Base-by-base conservation (phyloP, 2,888 invertebrate species). In the Parapristionchus giblindavisi region DNA sequence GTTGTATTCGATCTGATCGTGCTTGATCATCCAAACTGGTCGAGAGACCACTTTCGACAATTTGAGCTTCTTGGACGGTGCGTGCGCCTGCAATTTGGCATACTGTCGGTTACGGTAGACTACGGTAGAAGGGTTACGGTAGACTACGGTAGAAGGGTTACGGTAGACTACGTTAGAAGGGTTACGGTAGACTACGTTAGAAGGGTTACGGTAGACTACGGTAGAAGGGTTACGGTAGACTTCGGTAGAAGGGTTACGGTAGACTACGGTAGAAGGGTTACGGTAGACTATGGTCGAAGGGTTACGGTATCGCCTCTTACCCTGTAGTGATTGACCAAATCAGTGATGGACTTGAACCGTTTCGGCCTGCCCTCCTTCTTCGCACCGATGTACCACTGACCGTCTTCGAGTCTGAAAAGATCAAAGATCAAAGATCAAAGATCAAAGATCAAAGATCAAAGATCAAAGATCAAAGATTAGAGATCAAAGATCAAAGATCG, bases 301-400 rank as follows among this genome's bases (percentile, higher is more conserved):
- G n/a, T 1, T 24, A 6, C 61, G n/a, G n/a, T n/a, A n/a, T n/a
- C n/a, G 43, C n/a, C n/a, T n/a, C n/a, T n/a, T 38, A 74, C 73
- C 56, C 76, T 77, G 75, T 83, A 83, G 78, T 76, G 52, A 29
- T 80, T 76, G 43, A 84, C 63, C 21, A 83, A 74, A 27, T 82
- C 77, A n/a, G 77, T 68, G 43, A 79, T 76, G 24, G 77, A 70
- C 11, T 48, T 27, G 76, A 79, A 80, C n/a, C n/a, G n/a, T n/a
- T n/a, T n/a, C 52, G 73, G 74, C n/a, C 17, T 14, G 24, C 14
- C 5, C 34, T 32, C 21, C n/a, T 66, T 38, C 24, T 5, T 38
- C 38, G 38, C 38, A 2, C 32, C 61, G n/a, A 61, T 38, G 11
- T 17, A 61, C 61, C 61, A 61, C 1, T 24, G 24, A 17, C 32